A percentile compares a stretch with the other conserved stretches of the same genome.
Evolutionary conservation across 23 tunicate genomes (phyloP).

Genomic region (Aplidium turbinatum): DNA sequence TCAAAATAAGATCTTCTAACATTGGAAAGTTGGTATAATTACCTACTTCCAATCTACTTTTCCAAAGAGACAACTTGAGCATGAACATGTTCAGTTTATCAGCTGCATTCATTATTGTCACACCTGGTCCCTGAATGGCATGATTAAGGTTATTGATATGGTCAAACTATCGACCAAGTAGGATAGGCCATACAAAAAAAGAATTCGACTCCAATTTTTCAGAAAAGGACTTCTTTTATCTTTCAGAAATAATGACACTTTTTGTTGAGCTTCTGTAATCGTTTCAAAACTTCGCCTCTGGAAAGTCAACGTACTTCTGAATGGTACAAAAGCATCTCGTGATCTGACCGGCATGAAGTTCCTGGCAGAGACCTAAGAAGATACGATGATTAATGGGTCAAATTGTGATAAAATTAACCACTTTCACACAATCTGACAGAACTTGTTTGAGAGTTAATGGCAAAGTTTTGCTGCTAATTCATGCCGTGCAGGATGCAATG

Average conservation of each 20-base stretch:
- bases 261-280: conserved; percentile 5
- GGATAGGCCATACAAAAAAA: conserved; percentile 21
- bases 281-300: conserved; percentile 16
- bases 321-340: conserved; percentile 27
- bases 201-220: conserved; percentile 16
- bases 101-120: conserved; percentile 19
- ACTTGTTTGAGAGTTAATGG: conserved; percentile 17
- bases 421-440: conserved; percentile 22
- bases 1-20: conserved; percentile 22
- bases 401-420: conserved; percentile 23
- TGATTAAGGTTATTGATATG: conserved; percentile 10
- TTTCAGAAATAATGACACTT: conserved; percentile 9
- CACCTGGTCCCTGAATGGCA: conserved; percentile 22
- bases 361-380: conserved; percentile 11
- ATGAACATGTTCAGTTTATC: conserved; percentile 19
- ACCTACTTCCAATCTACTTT: conserved; percentile 12
- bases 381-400: conserved; percentile 18
- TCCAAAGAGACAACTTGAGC: conserved; percentile 22
- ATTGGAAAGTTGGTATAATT: conserved; percentile 16
- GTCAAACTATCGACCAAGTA: conserved; percentile 13
- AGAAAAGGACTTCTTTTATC: conserved; percentile 15
- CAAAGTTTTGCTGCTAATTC: conserved; percentile 26
- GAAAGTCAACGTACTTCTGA: conserved; percentile 21
- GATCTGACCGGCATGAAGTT: conserved; percentile 23
- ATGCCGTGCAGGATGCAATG: conserved; percentile 31